Base-by-base conservation (phyloP, 2,113 vertebrate genomes). In the Narcine bancroftii region DNA sequence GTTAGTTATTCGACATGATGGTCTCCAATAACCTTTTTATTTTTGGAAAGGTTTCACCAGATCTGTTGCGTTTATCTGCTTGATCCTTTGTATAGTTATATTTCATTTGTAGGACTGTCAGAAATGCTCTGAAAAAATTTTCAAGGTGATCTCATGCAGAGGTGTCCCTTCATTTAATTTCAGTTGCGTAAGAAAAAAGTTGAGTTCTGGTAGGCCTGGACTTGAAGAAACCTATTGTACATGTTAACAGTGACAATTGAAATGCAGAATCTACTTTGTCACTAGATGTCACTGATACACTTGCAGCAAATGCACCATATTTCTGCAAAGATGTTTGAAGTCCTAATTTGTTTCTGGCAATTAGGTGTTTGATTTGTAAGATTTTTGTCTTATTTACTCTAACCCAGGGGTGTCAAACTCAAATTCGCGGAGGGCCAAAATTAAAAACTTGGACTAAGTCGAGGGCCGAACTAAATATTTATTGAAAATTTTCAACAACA, bases 261-360 rank as follows among this genome's bases (percentile, higher is more conserved):
- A 91, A 91, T 69, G 65, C 36, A 69, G 63, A 69, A 91, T 66
- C 63, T 69, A 69, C 63, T 91, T 69, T 91, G 89, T 47, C 89
- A 91, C 89, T 91, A 91, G 89, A 91, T 91, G 89, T 66, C 89
- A 91, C 89, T 91, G 89, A 65, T 91, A 69, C 89, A 91, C 89
- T 91, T 60, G 89, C 63, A 45, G 89, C 66, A 42, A 56, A 33
- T 53, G 56, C 21, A 7, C 66, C 89, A 91, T 69, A 47, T 91
- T 33, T 91, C 65, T 69, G 24, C 39, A 91, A 69, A 69, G 9
- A 66, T 91, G 69, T 69, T 42, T 0, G 69, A 69, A 69, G 63
- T 91, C 36, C 13, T 91, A 87, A 69, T 71, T 91, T 91, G 63
- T 69, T 91, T 36, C 89, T 45, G 63, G 39, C 19, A 87, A 36